phyloP scores from a whole-genome alignment of 2,888 invertebrate genomes.

The Therioaphis trifolii region DNA sequence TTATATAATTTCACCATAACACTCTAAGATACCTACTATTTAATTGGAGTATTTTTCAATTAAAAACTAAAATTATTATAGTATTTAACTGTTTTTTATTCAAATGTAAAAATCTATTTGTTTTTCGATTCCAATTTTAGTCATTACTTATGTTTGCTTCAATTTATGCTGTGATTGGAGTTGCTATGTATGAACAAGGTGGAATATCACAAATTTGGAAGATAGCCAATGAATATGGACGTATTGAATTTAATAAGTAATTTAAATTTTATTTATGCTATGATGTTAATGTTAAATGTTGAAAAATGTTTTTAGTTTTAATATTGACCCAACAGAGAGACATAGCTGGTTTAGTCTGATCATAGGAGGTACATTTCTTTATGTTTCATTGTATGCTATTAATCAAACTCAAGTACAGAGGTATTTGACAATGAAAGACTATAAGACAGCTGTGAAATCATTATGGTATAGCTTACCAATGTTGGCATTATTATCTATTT shows the following conservation, averaged over 20 bases:
- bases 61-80: not conserved
- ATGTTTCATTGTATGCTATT: conserved; percentile 84
- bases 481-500: conserved; percentile 77
- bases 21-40: too few relatives aligned
- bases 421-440: conserved; percentile 71
- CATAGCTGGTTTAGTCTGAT: conserved; percentile 86
- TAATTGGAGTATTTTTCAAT: not conserved
- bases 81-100: not conserved
- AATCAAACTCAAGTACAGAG: conserved; percentile 83
- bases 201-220: conserved; percentile 79
- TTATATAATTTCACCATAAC: too few relatives aligned
- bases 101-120: not conserved
- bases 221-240: conserved; percentile 76
- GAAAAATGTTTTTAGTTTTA: conserved; percentile 73
- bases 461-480: conserved; percentile 87
- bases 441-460: conserved; percentile 78
- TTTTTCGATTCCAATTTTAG: conserved; percentile 64
- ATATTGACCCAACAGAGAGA: conserved; percentile 82
- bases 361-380: conserved; percentile 85
- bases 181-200: conserved; percentile 78
- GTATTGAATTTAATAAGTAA: conserved; percentile 76
- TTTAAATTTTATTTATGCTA: not conserved
- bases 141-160: conserved; percentile 87
- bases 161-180: conserved; percentile 81
- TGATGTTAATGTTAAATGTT: not conserved